These are phyloP conservation scores for Dicycla oo DNA, from an alignment of 2,888 invertebrate genomes.

Conservation along the genomic window DNA sequence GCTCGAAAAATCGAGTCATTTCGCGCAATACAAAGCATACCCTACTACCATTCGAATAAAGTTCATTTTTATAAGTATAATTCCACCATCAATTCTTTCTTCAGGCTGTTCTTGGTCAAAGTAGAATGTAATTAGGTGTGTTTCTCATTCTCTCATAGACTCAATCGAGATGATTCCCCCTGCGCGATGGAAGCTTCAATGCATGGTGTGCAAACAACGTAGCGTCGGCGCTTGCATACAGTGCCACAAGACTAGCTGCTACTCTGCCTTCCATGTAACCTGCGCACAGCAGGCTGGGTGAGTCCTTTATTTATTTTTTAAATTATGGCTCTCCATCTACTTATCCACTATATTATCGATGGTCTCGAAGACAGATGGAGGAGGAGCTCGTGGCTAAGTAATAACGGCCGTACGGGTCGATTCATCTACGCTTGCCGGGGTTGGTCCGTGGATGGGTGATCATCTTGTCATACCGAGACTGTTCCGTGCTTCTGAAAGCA, in stretches of 20 bases:
- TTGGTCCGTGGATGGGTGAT: too few species aligned
- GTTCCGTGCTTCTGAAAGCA: too few species aligned
- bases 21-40: too few species aligned
- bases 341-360: too few species aligned
- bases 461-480: too few species aligned
- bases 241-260: conserved; percentile 98
- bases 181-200: conserved; percentile 98
- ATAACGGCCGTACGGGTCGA: too few species aligned
- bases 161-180: conserved; percentile 98
- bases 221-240: conserved; percentile 99
- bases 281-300: conserved; percentile 98
- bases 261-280: conserved; percentile 99
- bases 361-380: too few species aligned
- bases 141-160: conserved; percentile 87
- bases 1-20: not conserved
- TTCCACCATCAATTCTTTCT: not conserved
- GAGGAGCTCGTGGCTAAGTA: too few species aligned
- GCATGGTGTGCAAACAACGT: conserved; percentile 98
- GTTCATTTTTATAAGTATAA: not conserved
- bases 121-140: too few species aligned
- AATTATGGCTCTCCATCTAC: too few species aligned
- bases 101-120: too few species aligned
- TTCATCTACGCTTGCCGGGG: too few species aligned
- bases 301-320: conserved; percentile 32
- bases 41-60: not conserved